phyloP scores from a whole-genome alignment of 2,797 vertebrate species.

The Periophthalmus magnuspinnatus region DNA sequence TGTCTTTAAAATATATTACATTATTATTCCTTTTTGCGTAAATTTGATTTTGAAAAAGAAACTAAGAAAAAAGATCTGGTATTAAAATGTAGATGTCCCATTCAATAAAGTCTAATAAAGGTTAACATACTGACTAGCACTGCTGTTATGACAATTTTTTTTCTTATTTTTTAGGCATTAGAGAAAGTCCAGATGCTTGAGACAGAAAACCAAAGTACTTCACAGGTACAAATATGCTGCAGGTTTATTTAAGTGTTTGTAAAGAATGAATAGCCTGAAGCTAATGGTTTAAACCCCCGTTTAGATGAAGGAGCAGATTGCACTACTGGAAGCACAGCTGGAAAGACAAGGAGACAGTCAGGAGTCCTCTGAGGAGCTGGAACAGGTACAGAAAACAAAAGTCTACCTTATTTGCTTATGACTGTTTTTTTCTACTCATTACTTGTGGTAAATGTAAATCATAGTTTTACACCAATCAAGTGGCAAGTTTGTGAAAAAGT shows the following conservation, averaged over 20 bases:
- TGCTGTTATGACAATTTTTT: not conserved
- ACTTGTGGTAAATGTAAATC: not conserved
- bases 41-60: not conserved
- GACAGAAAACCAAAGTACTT: slow-evolving; percentile 82
- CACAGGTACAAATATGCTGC: slow-evolving; percentile 75
- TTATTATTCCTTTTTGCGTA: not conserved
- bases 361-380: slow-evolving; percentile 81
- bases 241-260: not conserved
- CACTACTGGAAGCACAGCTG: slow-evolving; percentile 86
- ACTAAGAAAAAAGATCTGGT: too few species aligned
- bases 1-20: not conserved
- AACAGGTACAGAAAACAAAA: slow-evolving; percentile 67
- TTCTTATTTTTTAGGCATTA: slow-evolving; percentile 72
- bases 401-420: not conserved
- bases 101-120: not conserved
- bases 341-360: slow-evolving; percentile 86
- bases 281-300: not conserved
- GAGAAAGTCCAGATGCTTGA: slow-evolving; percentile 81
- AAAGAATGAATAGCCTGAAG: not conserved
- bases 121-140: not conserved
- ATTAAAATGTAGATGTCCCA: not conserved
- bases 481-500: not conserved
- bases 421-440: not conserved
- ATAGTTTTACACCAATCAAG: not conserved
- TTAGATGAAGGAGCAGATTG: slow-evolving; percentile 85